These are phyloP conservation scores for Platycheirus rosarum DNA, from an alignment of 2,888 invertebrate species.

Conservation along the genomic window DNA sequence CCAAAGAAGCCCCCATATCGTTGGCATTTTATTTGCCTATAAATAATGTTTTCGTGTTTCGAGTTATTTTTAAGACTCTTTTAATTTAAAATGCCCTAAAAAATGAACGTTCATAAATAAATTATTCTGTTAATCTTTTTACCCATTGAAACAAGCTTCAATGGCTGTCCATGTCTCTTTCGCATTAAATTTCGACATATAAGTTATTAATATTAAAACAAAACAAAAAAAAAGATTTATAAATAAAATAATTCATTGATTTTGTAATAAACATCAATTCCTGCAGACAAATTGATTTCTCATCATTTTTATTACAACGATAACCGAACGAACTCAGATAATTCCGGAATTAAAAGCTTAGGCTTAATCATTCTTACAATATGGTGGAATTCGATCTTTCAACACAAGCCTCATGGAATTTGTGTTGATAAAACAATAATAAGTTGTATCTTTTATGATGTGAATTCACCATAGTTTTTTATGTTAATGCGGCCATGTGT, in stretches of 20 bases:
- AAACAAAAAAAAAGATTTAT: no score
- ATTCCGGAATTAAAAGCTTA: conserved; percentile 2
- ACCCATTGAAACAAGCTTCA: conserved; percentile 1
- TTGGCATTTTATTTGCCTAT: conserved; percentile 31
- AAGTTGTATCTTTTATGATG: conserved; percentile 7
- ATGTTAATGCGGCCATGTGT: conserved; percentile 5
- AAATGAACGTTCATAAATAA: conserved; percentile 16
- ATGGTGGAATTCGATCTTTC: conserved; percentile 23
- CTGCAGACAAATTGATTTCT: conserved; percentile 36
- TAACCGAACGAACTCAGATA: conserved; percentile 16
- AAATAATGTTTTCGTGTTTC: conserved; percentile 23
- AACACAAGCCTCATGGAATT: conserved; percentile 22
- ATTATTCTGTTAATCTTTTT: conserved; percentile 28
- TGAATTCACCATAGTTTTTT: conserved; percentile 21
- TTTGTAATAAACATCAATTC: conserved; percentile 9
- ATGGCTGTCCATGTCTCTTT: conserved; percentile 1
- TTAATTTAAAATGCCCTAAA: conserved; percentile 6
- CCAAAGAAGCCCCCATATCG: conserved; percentile 9
- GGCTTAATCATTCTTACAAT: neutral
- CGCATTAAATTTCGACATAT: neutral
- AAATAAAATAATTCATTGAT: conserved; percentile 15
- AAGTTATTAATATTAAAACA: neutral
- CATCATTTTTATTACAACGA: conserved; percentile 25
- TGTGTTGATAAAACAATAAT: conserved; percentile 9
- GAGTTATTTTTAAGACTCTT: conserved; percentile 17